Evolutionary conservation across 2,797 vertebrate genomes (phyloP).

Genomic region (Coluber constrictor): DNA sequence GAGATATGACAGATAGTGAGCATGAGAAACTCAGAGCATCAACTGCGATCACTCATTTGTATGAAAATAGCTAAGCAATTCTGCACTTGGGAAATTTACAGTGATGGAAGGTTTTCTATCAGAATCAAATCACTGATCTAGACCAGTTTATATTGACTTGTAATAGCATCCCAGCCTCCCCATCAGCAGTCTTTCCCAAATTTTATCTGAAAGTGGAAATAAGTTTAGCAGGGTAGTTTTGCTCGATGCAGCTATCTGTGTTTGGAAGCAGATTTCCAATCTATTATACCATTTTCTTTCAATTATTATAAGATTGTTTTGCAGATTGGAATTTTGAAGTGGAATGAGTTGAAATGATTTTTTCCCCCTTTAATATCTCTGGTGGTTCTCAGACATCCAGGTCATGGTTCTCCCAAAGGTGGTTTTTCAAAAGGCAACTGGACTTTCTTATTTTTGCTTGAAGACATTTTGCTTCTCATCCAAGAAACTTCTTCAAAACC

Average conservation of each 20-base stretch:
- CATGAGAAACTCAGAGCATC: neutral
- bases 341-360: neutral
- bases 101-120: neutral
- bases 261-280: neutral
- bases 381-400: neutral
- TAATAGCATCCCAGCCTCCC: neutral
- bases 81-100: neutral
- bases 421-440: neutral
- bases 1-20: too few relatives aligned
- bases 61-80: neutral
- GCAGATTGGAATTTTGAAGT: neutral
- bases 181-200: neutral
- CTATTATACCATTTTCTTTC: neutral
- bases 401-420: neutral
- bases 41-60: neutral
- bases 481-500: neutral
- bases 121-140: neutral
- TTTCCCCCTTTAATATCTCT: neutral
- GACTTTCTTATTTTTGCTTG: neutral
- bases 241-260: neutral
- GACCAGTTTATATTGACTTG: neutral
- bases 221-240: neutral
- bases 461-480: neutral
- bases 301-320: neutral
- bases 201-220: neutral